Base-by-base conservation (phyloP, 2,888 invertebrate species). In the Slavum lentiscoides region DNA sequence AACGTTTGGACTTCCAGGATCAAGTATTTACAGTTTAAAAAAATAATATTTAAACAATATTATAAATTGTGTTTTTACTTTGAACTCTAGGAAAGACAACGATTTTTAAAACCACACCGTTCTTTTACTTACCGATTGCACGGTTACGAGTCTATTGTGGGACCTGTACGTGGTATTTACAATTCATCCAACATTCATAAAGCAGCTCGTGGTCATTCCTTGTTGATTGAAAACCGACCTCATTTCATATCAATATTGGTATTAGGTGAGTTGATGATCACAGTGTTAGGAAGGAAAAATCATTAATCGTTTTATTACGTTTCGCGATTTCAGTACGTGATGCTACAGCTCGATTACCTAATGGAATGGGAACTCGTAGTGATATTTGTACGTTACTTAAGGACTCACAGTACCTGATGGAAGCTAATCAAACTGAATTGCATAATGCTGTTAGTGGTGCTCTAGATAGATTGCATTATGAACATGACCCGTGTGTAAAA, bases 401-500 rank as follows among this genome's bases (percentile, higher is more conserved):
- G 84, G 92, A 92, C 85, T 93, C 93, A 0, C 85, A 85, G 82
- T 85, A 85, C 49, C 82, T 85, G 11, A 84, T 84, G 58, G 82
- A 83, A 66, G 83, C 84, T 11, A 83, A 84, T 58, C 93, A 93
- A 84, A 91, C 91, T 84, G 89, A 92, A 74, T 86, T 94, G 39
- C 91, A 95, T 84, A 92, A 92, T 3, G 94, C 95, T 0, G 93
- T 97, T 0, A 95, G 95, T 82, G 94, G 96, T 0, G 96, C 96
- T 0, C 87, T 98, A 69, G 97, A 98, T 85, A 89, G 96, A 23
- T 90, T 98, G 86, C 94, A 96, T 85, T 93, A 93, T 15, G 94
- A 97, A 84, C 91, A 92, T 81, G 97, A 97, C 87, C 97, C 97
- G 0, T 94, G 96, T 85, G 96, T 97, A 0, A 93, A 95, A 85